These are phyloP conservation scores for Heterodera filipjevi DNA, from an alignment of 2,888 invertebrate species.

Conservation along the genomic window DNA sequence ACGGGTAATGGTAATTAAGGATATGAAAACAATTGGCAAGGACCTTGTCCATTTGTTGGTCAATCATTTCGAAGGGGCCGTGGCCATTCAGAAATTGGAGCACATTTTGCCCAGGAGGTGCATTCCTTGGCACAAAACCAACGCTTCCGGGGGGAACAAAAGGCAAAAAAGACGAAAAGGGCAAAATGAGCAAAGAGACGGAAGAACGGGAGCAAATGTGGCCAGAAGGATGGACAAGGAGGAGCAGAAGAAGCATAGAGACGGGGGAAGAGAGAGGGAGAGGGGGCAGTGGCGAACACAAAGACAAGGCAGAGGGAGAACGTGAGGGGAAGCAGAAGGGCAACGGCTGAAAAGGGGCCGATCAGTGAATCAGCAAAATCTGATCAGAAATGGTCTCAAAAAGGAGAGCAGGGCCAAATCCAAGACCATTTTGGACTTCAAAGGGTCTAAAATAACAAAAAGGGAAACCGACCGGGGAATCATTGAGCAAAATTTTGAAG, in stretches of 20 bases:
- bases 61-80: background rate
- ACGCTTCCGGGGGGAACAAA: background rate
- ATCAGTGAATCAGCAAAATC: no score
- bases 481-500: background rate
- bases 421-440: no score
- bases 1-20: background rate
- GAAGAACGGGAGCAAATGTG: conserved; percentile 6
- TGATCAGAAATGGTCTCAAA: no score
- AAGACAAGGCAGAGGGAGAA: background rate
- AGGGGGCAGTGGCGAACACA: background rate
- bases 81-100: background rate
- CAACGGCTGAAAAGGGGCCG: background rate
- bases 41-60: conserved; percentile 5
- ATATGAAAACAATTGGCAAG: background rate
- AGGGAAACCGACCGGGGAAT: background rate
- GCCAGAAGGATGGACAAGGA: background rate
- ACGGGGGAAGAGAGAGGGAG: background rate
- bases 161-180: background rate
- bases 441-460: no score
- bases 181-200: background rate
- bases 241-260: background rate
- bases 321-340: background rate
- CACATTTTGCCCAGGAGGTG: background rate
- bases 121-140: conserved; percentile 7
- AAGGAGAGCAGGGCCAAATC: no score